Percentiles rank a stretch among this genome's conserved stretches.
Conservation (phyloP, 2,888 invertebrate genomes). For the Eilema depressum region DNA sequence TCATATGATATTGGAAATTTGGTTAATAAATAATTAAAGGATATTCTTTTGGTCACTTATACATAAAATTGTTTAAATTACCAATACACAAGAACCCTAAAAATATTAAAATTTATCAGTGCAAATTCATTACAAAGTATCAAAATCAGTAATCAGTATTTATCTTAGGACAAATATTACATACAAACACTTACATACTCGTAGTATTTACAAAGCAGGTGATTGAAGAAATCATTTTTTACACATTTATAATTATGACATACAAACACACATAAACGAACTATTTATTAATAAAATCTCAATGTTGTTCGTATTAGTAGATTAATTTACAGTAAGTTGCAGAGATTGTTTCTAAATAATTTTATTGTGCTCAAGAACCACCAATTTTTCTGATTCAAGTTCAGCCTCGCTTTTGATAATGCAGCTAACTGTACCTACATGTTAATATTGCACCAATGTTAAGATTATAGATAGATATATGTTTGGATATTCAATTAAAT, state of each 20-base stretch:
- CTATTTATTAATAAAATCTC: background rate
- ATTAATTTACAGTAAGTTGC: conserved; percentile 39
- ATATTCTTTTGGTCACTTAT: background rate
- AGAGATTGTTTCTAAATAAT: conserved; percentile 23
- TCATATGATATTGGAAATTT: too few relatives aligned
- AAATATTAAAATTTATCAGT: background rate
- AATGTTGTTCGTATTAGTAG: conserved; percentile 12
- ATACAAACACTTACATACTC: background rate
- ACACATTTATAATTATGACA: too few relatives aligned
- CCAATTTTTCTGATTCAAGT: conserved; percentile 2
- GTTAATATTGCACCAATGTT: conserved; percentile 36
- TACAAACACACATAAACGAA: too few relatives aligned
- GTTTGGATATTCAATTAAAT: conserved; percentile 31
- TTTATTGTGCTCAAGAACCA: background rate
- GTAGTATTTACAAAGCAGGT: background rate
- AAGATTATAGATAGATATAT: too few relatives aligned
- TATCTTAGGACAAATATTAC: background rate
- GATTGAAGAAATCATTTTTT: too few relatives aligned
- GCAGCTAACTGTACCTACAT: conserved; percentile 42
- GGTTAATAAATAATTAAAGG: background rate
- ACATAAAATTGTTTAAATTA: background rate
- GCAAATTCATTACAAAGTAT: background rate
- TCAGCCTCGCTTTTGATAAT: conserved; percentile 31
- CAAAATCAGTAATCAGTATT: too few relatives aligned
- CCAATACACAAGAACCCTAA: background rate